These are phyloP conservation scores for Phorcus lineatus DNA, from an alignment of 2,888 invertebrate species.

Conservation along the genomic window DNA sequence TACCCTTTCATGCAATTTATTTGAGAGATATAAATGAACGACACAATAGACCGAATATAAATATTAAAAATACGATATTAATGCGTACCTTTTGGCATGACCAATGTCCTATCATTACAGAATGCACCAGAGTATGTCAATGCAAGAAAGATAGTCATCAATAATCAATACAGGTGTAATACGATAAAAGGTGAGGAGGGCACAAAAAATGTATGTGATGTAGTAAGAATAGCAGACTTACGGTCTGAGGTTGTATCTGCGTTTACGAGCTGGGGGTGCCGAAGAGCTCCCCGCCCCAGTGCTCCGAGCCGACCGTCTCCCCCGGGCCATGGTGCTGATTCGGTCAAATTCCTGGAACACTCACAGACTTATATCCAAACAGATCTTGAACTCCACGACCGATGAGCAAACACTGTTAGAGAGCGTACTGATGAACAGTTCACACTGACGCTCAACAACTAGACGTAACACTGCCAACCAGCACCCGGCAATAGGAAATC, in stretches of 20 bases:
- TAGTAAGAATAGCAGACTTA: neutral
- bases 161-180: neutral
- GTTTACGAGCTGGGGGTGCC: neutral
- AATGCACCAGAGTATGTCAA: no score
- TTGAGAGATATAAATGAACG: no score
- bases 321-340: neutral
- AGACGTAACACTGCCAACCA: no score
- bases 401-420: no score
- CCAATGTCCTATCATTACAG: no score
- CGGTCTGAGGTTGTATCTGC: conserved; percentile 11
- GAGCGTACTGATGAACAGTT: no score
- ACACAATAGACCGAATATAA: no score
- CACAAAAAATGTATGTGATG: neutral
- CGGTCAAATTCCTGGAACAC: neutral
- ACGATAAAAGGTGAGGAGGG: neutral
- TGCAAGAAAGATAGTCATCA: no score
- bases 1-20: no score
- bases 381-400: neutral
- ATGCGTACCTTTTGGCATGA: no score
- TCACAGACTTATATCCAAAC: neutral
- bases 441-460: no score
- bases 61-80: no score
- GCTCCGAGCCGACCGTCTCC: neutral
- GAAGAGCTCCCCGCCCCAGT: neutral
- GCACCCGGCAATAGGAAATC: neutral